Base-by-base conservation (phyloP, 2,888 invertebrate species). In the Synergus umbraculus region DNA sequence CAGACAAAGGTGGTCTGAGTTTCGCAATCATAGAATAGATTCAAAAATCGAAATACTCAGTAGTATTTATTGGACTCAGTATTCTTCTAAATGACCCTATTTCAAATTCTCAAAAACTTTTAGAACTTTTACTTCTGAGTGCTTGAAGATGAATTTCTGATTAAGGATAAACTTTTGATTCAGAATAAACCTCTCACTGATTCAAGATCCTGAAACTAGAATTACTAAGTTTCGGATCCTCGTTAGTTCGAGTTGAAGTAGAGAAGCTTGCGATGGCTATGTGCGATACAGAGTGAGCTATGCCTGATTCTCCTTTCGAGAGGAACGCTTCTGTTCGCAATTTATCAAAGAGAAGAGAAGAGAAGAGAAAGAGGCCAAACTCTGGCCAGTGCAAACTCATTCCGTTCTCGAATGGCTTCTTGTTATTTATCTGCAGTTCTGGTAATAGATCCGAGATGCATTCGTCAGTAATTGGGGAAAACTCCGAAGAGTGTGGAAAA, bases 401-500 rank as follows among this genome's bases (percentile, higher is more conserved):
- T 87, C 87, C 85, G 85, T 86, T 80, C 85, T 73, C 49, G 29
- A 73, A 73, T 54, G 54, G 73, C 82, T 82, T 82, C 87, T 88
- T 86, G 88, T 90, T 90, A 89, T 89, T 90, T 90, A 90, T 89
- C 87, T 87, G 83, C 78, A 84, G 81, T 78, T 81, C 76, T 79
- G 84, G 88, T 88, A 89, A 90, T 89, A 89, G 88, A 88, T 89
- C 87, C 86, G 80, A 84, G 84, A 83, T 86, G 85, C 83, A 82
- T 85, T 85, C 82, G 83, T 85, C 84, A 81, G 86, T 89, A 89
- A 90, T 90, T 90, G 89, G 87, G 77, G 86, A 82, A 83, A 86
- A 82, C 82, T 82, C 84, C 80, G 81, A 49, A 8, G 41, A 60
- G 22, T 46, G 69, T 46, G 84, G 80, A 79, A 81, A 81, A 79